Base-by-base conservation (phyloP, 1,140 invertebrate species). In the Trissolcus basalis region DNA sequence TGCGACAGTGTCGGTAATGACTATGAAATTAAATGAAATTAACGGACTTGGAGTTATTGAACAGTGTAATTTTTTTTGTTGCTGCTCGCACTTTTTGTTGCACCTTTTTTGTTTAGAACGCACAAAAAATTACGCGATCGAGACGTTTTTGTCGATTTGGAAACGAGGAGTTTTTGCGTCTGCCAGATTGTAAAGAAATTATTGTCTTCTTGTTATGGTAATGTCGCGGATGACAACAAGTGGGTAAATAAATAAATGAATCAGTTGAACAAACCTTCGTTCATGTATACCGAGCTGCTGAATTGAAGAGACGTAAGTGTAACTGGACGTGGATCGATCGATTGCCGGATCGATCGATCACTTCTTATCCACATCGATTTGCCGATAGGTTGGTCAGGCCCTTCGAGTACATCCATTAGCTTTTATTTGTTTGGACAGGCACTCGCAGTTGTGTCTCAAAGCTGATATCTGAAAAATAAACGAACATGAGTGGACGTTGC, bases 401-500 rank as follows among this genome's bases (percentile, higher is more conserved):
- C 51, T 54, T 48, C 19, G 63, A 65, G 44, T 32, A 58, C 63
- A 79, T 83, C 75, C 77, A 81, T 82, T 81, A 81, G 79, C 70
- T 79, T 77, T 80, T 78, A 82, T 81, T 81, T 82, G 77, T 75
- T 78, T 79, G 73, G 73, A 76, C 77, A 80, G 77, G 67, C 61
- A 58, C 72, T 71, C 67, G 49, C n/a, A 56, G 53, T 56, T 56
- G 79, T 79, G 79, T 81, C 79, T 73, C 77, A 72, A 78, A 47
- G 63, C 51, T 65, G 63, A 44, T 32, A 65, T 74, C 67, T 79
- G 69, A 60, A 64, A 56, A 75, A 55, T 61, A 68, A 65, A 76
- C 41, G 51, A 55, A 69, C 49, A 56, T 56, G 54, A 10, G 47
- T 63, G 49, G 51, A 7, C 44, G 51, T 47, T 49, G 47, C 43